Base-by-base conservation (phyloP, 2,888 invertebrate species). In the Parnassius orleans region DNA sequence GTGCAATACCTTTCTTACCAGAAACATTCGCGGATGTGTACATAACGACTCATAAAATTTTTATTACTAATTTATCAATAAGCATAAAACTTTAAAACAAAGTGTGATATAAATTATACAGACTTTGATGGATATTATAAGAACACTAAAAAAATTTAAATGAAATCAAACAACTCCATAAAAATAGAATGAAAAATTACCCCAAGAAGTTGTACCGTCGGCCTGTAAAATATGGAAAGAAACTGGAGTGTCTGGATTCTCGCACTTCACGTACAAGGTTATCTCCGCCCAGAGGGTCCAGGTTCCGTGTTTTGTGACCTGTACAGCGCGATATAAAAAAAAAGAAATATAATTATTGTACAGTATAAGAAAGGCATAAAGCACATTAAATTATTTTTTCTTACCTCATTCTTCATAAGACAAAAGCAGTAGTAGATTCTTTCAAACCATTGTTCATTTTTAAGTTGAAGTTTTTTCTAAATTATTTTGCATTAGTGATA, bases 271-370 rank as follows among this genome's bases (percentile, higher is more conserved):
- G 80, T 9, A 87, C 76, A 65, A 90, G 71, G 69, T 89, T 87
- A 42, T 86, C 89, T 43, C 88, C 87, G 50, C 90, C 90, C 53
- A 83, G 65, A 14, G 83, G 73, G 62, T 87, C 88, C 77, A 85
- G 69, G 68, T 80, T 81, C 64, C 84, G 78, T 59, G 84, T 78
- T 72, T 92, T 87, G 78, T 89, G 87, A 74, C 87, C 92, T 92
- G 84, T 60, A 66, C 51, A n/a, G 60, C 24, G 54, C 33, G 10
- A 33, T 33, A 11, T 41, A 60, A 5, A 46, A 9, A 42, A 19
- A 1, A 19, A 19, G 15, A 19, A 19, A 50, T 12, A 14, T 48
- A 15, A 14, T 11, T n/a, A 14, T 15, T 56, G 14, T 56, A 12
- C 42, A 51, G n/a, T 43, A n/a, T 42, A 43, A 48, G 12, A 10